phyloP scores from a whole-genome alignment of 2,797 vertebrate genomes.

The Liparis tanakae region DNA sequence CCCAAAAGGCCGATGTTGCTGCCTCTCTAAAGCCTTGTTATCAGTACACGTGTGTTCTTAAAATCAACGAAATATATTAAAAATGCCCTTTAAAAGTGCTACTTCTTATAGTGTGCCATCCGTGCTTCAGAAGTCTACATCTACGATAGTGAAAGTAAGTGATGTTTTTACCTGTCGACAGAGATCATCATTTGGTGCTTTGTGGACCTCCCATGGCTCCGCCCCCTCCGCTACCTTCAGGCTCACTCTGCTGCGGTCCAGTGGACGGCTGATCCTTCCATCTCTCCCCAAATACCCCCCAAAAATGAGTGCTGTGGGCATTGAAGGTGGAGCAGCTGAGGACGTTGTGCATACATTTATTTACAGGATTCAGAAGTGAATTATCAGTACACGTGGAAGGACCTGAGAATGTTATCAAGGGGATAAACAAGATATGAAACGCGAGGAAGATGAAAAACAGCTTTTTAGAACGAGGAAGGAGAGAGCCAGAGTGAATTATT shows the following conservation, averaged over 20 bases:
- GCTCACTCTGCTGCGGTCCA: slow-evolving; percentile 17
- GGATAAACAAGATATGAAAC: slow-evolving; percentile 9
- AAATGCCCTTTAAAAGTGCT: background rate
- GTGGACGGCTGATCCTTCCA: slow-evolving; percentile 6
- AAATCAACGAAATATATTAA: background rate
- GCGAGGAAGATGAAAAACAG: background rate
- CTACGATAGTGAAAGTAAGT: background rate
- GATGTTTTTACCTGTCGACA: background rate
- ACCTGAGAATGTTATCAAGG: background rate
- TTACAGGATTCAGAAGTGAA: background rate
- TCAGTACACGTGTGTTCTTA: background rate
- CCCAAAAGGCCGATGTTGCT: background rate
- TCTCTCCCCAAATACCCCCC: background rate
- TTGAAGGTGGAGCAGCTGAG: background rate
- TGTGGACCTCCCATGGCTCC: slow-evolving; percentile 31
- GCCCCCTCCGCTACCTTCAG: slow-evolving; percentile 25
- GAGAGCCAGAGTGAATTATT: slow-evolving; percentile 46
- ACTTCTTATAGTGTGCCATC: background rate
- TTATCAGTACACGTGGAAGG: slow-evolving; percentile 9
- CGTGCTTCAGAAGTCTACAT: no score
- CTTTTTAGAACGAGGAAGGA: background rate
- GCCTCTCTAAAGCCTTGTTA: no score
- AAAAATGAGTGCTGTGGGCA: slow-evolving; percentile 12
- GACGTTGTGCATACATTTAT: background rate
- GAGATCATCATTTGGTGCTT: slow-evolving; percentile 17